A percentile compares a stretch with the other conserved stretches of the same genome.
These are phyloP conservation scores for Catostylus mosaicus DNA, from an alignment of 30 jellyfish, hydroid and myxozoan species.

Conservation along the genomic window DNA sequence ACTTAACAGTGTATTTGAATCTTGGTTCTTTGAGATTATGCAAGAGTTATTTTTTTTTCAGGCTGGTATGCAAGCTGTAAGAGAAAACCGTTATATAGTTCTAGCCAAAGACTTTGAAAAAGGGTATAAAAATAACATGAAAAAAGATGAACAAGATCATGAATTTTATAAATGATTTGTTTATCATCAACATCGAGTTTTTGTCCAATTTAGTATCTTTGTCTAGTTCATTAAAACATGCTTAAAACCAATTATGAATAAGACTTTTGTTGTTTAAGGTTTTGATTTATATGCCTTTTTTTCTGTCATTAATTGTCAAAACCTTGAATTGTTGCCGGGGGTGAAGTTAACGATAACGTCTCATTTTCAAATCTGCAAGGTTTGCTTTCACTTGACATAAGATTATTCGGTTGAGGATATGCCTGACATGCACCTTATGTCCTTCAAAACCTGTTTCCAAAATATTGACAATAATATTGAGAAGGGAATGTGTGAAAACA, in stretches of 20 bases:
- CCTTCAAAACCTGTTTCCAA: too few relatives aligned
- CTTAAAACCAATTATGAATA: background rate
- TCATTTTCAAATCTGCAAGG: too few relatives aligned
- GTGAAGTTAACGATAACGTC: too few relatives aligned
- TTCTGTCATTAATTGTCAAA: too few relatives aligned
- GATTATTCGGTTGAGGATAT: too few relatives aligned
- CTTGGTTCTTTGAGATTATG: too few relatives aligned
- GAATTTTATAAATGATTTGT: constrained; percentile 81
- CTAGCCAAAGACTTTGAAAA: constrained; percentile 99
- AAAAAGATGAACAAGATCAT: constrained; percentile 96
- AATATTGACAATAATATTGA: too few relatives aligned
- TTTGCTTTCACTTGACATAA: too few relatives aligned
- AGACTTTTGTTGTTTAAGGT: background rate
- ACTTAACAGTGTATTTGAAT: too few relatives aligned
- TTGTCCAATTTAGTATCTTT: background rate
- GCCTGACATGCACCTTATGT: too few relatives aligned
- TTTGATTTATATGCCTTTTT: background rate
- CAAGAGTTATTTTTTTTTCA: constrained; percentile 14
- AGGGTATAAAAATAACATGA: constrained; percentile 93
- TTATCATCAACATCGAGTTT: background rate
- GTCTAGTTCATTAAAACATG: background rate
- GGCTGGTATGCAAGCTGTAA: constrained; percentile 99
- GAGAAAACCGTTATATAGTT: constrained; percentile 96
- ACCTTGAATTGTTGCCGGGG: too few relatives aligned
- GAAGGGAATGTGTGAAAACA: too few relatives aligned